Percentiles rank a stretch among this genome's conserved stretches.
Conservation (phyloP, 2,797 vertebrate species). For the Lerista edwardsae region DNA sequence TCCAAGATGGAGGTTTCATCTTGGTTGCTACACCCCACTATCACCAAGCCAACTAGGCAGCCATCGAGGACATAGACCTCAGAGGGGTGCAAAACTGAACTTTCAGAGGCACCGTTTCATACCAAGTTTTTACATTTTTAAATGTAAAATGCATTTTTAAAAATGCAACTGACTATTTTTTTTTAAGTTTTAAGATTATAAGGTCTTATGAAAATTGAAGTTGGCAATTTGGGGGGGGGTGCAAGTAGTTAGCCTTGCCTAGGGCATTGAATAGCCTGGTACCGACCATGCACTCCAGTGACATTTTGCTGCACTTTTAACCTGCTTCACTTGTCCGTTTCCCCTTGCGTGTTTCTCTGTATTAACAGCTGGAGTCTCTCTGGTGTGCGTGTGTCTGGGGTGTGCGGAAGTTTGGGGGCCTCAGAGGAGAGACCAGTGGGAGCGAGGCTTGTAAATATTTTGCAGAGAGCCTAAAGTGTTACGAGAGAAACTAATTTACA, state of each 20-base stretch:
- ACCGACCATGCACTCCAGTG: neutral
- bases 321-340: neutral
- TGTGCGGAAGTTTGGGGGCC: neutral
- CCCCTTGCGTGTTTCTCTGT: neutral
- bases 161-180: too few relatives aligned
- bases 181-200: too few relatives aligned
- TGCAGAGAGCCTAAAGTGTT: conserved; percentile 50
- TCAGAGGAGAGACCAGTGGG: neutral
- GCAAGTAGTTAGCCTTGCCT: too few relatives aligned
- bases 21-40: neutral
- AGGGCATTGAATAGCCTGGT: too few relatives aligned
- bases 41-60: too few relatives aligned
- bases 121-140: too few relatives aligned
- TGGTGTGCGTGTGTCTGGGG: fast-evolving
- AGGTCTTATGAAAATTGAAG: too few relatives aligned
- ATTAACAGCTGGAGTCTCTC: neutral
- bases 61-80: too few relatives aligned
- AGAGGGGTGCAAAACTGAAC: too few relatives aligned
- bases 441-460: conserved; percentile 48
- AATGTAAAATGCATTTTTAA: too few relatives aligned
- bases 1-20: neutral
- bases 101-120: too few relatives aligned
- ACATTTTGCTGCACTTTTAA: conserved; percentile 9
- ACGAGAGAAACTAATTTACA: conserved; percentile 45
- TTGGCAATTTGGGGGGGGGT: too few relatives aligned